Base-by-base conservation (phyloP, 2,888 invertebrate genomes). In the Hypsopygia costalis region DNA sequence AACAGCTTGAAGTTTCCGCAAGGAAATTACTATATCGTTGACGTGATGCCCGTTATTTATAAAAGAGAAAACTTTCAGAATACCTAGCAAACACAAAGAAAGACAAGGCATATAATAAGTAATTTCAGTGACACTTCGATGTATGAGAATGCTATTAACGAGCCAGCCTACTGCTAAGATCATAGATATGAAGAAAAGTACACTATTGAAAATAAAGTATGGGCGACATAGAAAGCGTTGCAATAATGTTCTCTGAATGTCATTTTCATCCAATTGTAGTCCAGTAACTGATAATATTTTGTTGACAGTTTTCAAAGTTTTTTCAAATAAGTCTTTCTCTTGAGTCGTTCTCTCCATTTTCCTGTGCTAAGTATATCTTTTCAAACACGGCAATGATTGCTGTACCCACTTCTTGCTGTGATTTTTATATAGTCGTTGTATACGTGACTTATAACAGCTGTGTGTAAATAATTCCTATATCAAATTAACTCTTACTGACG, bases 31-130 rank as follows among this genome's bases (percentile, higher is more conserved):
- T 8, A 69, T 38, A 6, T 70, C 60, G 10, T 47, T 49, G 3
- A 69, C 60, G 5, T 55, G 35, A 28, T 60, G 39, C 3, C 51
- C 49, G 16, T 69, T 36, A 20, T 49, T 52, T 1, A 73, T 35
- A n/a, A 66, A 57, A 22, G 41, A 66, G 33, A 43, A 65, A 1
- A 64, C 41, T 51, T 72, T 77, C 0, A 53, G 37, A 34, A 52
- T 41, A 1, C 63, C 73, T 3, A 76, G 51, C 0, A 65, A 6
- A 12, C 63, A 58, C 2, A 69, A 21, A 1, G 57, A 60, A 0
- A 65, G 34, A 20, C 73, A 69, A 0, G 76, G 74, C 1, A 65
- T 29, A 28, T 61, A 44, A 33, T 57, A 62, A 6, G 73, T 69
- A 0, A 71, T 46, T 31, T 69, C 55, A 9, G 58, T 41, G 3